Base-by-base conservation (phyloP, 1,140 invertebrate species). In the Microplitis demolitor region DNA sequence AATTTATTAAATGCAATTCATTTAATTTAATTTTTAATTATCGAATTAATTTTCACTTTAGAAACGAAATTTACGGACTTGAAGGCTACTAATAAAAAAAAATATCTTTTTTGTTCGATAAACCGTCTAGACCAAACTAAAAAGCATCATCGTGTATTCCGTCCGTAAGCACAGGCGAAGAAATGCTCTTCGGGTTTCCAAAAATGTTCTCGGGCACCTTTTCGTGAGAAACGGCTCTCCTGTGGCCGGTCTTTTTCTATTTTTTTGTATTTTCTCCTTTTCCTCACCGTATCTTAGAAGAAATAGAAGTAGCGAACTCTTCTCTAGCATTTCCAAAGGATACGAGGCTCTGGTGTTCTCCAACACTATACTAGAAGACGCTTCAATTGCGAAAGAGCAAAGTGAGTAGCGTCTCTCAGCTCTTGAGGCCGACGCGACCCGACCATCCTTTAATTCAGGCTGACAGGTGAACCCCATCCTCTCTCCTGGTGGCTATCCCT, bases 381-480 rank as follows among this genome's bases (percentile, higher is more conserved):
- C 75, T 75, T 80, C 79, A 78, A 81, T 81, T 80, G 80, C 78
- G 70, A 74, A 70, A 76, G 74, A 66, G 73, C 64, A 60, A 61
- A 62, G 61, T 62, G 64, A 31, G 64, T 14, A 66, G 54, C 16
- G 62, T 58, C 62, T 66, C 70, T 72, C 66, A 62, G 72, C 66
- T 81, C 79, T 78, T 75, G 74, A 67, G 76, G 78, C 61, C 50
- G 24, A 33, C 50, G 75, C 82, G 83, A 84, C 79, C 78, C 80
- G 71, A 79, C 84, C 85, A 87, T 87, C 83, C 86, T 87, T 87
- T 87, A 87, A 87, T 87, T 87, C 85, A 83, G 80, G 75, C 79
- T 87, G 86, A 86, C 85, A 87, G 85, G 86, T 87, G 83, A 84
- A 83, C 80, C 84, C 79, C 78, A 74, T 72, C 75, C 74, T 80